Evolutionary conservation across 2,888 invertebrate species (phyloP).

Genomic region (Drosophila antonietae): DNA sequence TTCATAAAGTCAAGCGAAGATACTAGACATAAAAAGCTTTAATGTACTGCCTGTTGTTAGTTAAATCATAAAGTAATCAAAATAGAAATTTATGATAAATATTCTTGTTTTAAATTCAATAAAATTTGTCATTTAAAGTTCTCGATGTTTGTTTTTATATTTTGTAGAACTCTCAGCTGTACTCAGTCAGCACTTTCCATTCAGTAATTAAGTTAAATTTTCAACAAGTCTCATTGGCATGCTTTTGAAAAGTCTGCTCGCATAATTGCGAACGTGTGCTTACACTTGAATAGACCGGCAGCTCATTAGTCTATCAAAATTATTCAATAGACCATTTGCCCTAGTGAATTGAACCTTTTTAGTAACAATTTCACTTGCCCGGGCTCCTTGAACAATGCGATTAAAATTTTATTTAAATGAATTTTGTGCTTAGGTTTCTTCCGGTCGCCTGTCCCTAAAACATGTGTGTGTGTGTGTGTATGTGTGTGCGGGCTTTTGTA

Average conservation of each 20-base stretch:
- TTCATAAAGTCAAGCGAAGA: too few relatives aligned
- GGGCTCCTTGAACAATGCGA: slow-evolving; percentile 38
- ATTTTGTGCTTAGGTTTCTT: slow-evolving; percentile 40
- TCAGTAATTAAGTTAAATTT: slow-evolving; percentile 1
- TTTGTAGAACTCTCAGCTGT: not conserved
- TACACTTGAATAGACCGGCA: slow-evolving; percentile 52
- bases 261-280: slow-evolving; percentile 74
- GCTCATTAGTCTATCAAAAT: slow-evolving; percentile 47
- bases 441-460: slow-evolving; percentile 15
- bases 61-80: too few relatives aligned
- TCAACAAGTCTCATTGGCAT: slow-evolving; percentile 18
- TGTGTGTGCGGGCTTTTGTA: slow-evolving; percentile 6
- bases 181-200: not conserved
- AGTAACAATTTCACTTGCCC: slow-evolving; percentile 18
- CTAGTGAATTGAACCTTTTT: slow-evolving; percentile 44
- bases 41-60: too few relatives aligned
- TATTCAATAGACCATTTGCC: slow-evolving; percentile 40
- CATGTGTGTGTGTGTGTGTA: not conserved
- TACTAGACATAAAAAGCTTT: too few relatives aligned
- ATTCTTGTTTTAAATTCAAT: too few relatives aligned
- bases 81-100: too few relatives aligned
- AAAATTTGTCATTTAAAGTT: too few relatives aligned
- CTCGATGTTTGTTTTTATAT: not conserved
- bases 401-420: slow-evolving; percentile 60
- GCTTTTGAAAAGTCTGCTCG: slow-evolving; percentile 7